A percentile compares a stretch with the other conserved stretches of the same genome.
Conservation (phyloP, 64 coral and sea anemone species). For the Stichodactyla helianthus region DNA sequence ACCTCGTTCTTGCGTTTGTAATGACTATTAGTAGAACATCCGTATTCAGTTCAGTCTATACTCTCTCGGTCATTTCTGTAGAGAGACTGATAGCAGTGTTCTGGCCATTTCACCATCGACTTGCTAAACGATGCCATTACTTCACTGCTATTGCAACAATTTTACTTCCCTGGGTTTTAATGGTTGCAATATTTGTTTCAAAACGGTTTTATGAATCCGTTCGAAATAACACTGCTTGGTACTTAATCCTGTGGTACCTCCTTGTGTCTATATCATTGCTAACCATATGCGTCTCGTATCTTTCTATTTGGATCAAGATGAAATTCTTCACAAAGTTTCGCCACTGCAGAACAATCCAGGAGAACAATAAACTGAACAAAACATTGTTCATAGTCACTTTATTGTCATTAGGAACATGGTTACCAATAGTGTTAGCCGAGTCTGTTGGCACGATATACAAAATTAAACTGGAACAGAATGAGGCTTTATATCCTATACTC, state of each 20-base stretch:
- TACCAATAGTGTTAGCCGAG: background rate
- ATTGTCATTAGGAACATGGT: background rate
- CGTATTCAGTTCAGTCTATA: background rate
- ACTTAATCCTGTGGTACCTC: no score
- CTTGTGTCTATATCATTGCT: no score
- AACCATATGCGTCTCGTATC: no score
- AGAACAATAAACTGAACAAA: slow-evolving; percentile 13
- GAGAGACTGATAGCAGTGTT: slow-evolving; percentile 1
- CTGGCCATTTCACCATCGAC: slow-evolving; percentile 2
- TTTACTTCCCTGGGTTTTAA: no score
- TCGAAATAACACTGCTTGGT: no score
- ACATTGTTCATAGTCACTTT: background rate
- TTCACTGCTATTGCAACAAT: no score
- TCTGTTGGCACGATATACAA: background rate
- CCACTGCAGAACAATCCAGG: background rate
- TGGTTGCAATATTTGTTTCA: background rate
- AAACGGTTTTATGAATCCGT: background rate
- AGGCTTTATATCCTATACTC: no score
- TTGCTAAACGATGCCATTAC: background rate
- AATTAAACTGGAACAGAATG: no score
- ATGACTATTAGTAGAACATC: background rate
- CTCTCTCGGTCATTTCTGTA: background rate
- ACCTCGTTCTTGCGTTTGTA: background rate
- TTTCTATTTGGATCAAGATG: slow-evolving; percentile 19
- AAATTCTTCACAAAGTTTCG: background rate